A percentile compares a stretch with the other conserved stretches of the same genome.
phyloP scores from a whole-genome alignment of 1,140 invertebrate genomes.

The Sinonovacula constricta region DNA sequence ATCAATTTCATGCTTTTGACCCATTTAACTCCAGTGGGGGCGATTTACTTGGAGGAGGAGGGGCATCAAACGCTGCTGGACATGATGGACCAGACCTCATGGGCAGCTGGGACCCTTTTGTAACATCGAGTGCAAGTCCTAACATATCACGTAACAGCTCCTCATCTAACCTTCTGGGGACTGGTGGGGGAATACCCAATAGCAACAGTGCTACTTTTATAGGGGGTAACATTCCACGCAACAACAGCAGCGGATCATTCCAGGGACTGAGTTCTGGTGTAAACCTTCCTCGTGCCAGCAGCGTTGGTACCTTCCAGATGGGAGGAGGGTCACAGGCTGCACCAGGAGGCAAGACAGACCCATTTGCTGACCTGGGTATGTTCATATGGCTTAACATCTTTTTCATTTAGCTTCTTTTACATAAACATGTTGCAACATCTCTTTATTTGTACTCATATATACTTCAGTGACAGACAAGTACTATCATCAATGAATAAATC shows the following conservation, averaged over 20 bases:
- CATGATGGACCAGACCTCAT: conserved; percentile 66
- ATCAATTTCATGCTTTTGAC: conserved; percentile 52
- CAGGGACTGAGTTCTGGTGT: conserved; percentile 53
- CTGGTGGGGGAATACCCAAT: conserved; percentile 40
- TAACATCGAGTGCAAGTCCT: conserved; percentile 42
- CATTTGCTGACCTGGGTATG: conserved; percentile 75
- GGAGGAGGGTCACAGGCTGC: conserved; percentile 28
- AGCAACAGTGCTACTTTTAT: conserved; percentile 28
- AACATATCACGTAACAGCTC: conserved; percentile 58
- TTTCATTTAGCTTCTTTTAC: too few species aligned
- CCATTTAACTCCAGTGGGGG: conserved; percentile 45
- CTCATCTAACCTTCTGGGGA: conserved; percentile 51
- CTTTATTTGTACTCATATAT: too few species aligned
- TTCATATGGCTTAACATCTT: too few species aligned
- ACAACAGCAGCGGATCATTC: conserved; percentile 43
- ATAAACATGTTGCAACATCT: too few species aligned
- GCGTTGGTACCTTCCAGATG: conserved; percentile 41
- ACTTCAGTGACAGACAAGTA: too few species aligned
- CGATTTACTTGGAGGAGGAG: background rate
- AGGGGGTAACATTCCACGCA: conserved; percentile 32
- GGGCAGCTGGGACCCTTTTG: conserved; percentile 69
- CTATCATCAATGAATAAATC: too few species aligned
- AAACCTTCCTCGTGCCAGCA: conserved; percentile 35
- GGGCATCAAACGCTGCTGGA: background rate
- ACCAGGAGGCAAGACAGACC: conserved; percentile 61